phyloP scores from a whole-genome alignment of 2,888 invertebrate species.

The Axea sp. region DNA sequence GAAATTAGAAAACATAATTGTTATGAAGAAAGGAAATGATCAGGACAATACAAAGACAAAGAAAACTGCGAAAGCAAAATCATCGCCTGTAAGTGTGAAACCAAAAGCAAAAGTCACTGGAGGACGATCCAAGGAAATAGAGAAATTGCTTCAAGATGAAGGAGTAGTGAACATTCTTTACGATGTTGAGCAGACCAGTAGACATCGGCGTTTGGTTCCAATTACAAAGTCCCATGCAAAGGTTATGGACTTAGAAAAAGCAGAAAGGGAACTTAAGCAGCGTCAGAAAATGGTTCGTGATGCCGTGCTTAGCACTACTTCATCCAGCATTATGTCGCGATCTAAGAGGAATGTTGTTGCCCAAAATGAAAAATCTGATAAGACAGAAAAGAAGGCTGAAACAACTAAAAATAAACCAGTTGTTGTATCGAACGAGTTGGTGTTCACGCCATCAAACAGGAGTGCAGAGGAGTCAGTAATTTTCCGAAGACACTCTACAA shows the following conservation, averaged over 20 bases:
- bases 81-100: slow-evolving; percentile 61
- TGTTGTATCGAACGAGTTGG: slow-evolving; percentile 68
- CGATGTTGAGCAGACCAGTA: slow-evolving; percentile 83
- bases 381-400: slow-evolving; percentile 61
- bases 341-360: slow-evolving; percentile 78
- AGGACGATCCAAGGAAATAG: slow-evolving; percentile 83
- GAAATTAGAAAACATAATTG: no score
- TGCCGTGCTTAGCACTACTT: slow-evolving; percentile 81
- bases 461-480: slow-evolving; percentile 89
- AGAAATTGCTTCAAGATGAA: slow-evolving; percentile 89
- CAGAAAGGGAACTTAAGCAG: slow-evolving; percentile 76
- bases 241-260: slow-evolving; percentile 77
- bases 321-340: slow-evolving; percentile 81
- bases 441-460: slow-evolving; percentile 74
- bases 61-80: slow-evolving; percentile 27
- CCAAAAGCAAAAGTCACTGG: neutral
- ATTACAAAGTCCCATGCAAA: slow-evolving; percentile 76
- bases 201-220: slow-evolving; percentile 73
- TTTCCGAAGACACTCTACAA: slow-evolving; percentile 90
- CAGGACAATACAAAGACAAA: slow-evolving; percentile 49
- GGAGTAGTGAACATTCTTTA: slow-evolving; percentile 93
- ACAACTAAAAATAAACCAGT: slow-evolving; percentile 68
- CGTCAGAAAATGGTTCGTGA: slow-evolving; percentile 84
- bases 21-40: slow-evolving; percentile 58
- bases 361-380: slow-evolving; percentile 72